A percentile compares a stretch with the other conserved stretches of the same genome.
Evolutionary conservation across 1,140 invertebrate genomes (phyloP).

Genomic region (Drusus annulatus): DNA sequence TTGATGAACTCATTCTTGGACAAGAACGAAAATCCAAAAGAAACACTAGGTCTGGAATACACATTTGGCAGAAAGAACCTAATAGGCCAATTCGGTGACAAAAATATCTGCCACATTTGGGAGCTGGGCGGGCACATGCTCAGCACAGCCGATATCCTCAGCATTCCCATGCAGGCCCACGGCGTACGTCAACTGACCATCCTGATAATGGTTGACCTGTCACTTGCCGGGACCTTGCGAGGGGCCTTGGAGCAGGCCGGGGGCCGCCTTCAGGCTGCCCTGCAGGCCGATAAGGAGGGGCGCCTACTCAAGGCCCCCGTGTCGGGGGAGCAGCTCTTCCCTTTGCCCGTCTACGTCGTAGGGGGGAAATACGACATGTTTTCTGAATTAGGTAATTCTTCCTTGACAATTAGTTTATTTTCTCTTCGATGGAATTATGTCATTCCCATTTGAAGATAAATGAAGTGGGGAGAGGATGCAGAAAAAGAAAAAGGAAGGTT

Average conservation of each 20-base stretch:
- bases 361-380: conserved; percentile 56
- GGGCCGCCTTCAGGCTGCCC: neutral
- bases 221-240: conserved; percentile 42
- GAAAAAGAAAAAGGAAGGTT: no score
- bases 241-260: neutral
- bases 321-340: neutral
- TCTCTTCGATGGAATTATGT: no score
- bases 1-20: conserved; percentile 87
- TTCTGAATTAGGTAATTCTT: conserved; percentile 48
- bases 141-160: conserved; percentile 31
- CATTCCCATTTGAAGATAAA: no score
- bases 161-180: conserved; percentile 38
- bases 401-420: no score
- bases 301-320: neutral
- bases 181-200: neutral
- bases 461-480: no score
- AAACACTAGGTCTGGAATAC: conserved; percentile 89
- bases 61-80: conserved; percentile 85
- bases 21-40: conserved; percentile 82
- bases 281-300: neutral
- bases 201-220: conserved; percentile 50
- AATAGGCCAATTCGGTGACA: conserved; percentile 80
- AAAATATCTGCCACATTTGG: conserved; percentile 90
- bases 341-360: conserved; percentile 44
- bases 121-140: conserved; percentile 81